Evolutionary conservation across 1,140 invertebrate species (phyloP), one percentile per base, ranked within the genome.

Genomic region (Anoplolepis gracilipes): DNA sequence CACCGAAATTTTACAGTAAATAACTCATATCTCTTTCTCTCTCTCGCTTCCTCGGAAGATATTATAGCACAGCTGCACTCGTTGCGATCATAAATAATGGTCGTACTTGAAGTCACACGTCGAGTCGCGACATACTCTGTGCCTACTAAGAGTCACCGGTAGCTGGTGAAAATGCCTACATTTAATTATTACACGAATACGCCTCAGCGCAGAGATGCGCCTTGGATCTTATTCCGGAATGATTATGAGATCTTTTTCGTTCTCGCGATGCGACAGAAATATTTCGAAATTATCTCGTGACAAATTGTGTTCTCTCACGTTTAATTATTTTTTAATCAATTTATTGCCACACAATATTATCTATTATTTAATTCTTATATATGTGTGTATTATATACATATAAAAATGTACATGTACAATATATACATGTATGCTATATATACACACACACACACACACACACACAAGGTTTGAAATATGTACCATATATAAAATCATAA

Each of bases 51-150:
- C n/a, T n/a, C n/a, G n/a, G n/a, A n/a, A n/a, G n/a, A n/a, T n/a
- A n/a, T n/a, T n/a, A n/a, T n/a, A n/a, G 36, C 36, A 53, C 67
- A 73, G 78, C 67, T 82, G 78, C 53, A 42, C 16, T 82, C 39
- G 53, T 46, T 33, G 36, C 78, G 36, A 73, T 59, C 78, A 36
- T 82, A 82, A 82, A 82, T 82, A 82, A 82, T 73, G 28, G 53
- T 11, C 53, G n/a, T 61, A 59, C 30, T 46, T 46, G 53, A 39
- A 46, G 42, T 28, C 46, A n/a, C n/a, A 70, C 13, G 78, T 57
- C 78, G 22, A 8, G 4, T 30, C n/a, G 28, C 30, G 39, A 36
- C 49, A 57, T 46, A n/a, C n/a, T 2, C 28, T 55, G 13, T n/a
- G 78, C 19, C 25, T 73, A 67, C 8, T 59, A 73, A 22, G 6